Evolutionary conservation across 1,140 invertebrate genomes (phyloP).

Genomic region (Heliconius hermathena): DNA sequence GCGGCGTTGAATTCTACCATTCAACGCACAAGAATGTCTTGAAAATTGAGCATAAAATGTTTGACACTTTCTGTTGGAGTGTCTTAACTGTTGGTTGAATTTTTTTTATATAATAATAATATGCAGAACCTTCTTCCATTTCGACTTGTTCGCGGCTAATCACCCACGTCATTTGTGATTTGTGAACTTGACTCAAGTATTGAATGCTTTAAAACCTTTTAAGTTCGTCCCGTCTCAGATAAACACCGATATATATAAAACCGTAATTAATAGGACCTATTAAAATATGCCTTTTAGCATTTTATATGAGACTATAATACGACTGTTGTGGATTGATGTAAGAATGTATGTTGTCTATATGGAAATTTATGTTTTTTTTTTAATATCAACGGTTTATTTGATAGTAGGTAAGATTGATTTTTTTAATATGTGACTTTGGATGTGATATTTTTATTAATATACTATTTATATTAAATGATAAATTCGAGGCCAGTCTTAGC

Average conservation of each 20-base stretch:
- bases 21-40: too few relatives aligned
- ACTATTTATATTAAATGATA: too few relatives aligned
- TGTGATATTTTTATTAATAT: too few relatives aligned
- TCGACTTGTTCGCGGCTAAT: neutral
- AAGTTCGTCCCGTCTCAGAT: slow-evolving; percentile 57
- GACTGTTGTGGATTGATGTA: slow-evolving; percentile 28
- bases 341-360: neutral
- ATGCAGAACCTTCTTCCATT: slow-evolving; percentile 16
- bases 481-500: too few relatives aligned
- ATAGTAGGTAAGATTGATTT: too few relatives aligned
- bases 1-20: too few relatives aligned
- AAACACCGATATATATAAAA: slow-evolving; percentile 57
- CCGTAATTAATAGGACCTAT: slow-evolving; percentile 72
- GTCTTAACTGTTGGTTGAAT: too few relatives aligned
- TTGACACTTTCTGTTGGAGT: too few relatives aligned
- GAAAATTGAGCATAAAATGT: too few relatives aligned
- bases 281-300: slow-evolving; percentile 39
- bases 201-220: slow-evolving; percentile 77
- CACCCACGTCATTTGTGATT: slow-evolving; percentile 55
- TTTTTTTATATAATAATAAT: neutral
- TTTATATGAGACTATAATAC: slow-evolving; percentile 34
- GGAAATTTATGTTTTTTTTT: neutral
- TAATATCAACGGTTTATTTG: too few relatives aligned
- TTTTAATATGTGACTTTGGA: too few relatives aligned
- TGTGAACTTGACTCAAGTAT: slow-evolving; percentile 63